phyloP scores from a whole-genome alignment of 2,113 vertebrate species.

The Hiodon tergisus region DNA sequence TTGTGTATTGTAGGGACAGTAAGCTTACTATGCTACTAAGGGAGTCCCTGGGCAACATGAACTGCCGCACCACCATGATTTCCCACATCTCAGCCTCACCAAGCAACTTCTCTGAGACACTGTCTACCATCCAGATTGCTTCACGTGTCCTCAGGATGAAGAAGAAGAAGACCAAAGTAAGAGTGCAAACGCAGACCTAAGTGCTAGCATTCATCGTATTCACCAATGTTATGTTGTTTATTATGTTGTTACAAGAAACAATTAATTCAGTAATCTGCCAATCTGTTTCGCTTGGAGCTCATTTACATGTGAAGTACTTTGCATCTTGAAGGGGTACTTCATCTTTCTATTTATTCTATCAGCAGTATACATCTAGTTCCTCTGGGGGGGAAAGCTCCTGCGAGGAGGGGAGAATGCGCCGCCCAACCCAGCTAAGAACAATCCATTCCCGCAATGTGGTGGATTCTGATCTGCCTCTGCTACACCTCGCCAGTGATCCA shows the following conservation, averaged over 20 bases:
- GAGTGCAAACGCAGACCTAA: conserved; percentile 29
- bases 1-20: conserved; percentile 81
- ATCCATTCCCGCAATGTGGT: conserved; percentile 77
- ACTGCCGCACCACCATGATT: conserved; percentile 98
- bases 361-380: conserved; percentile 94
- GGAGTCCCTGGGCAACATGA: conserved; percentile 96
- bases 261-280: too few relatives aligned
- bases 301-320: not conserved
- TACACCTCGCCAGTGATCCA: conserved; percentile 84
- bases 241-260: too few relatives aligned
- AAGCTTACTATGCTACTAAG: conserved; percentile 98
- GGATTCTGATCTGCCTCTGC: conserved; percentile 77
- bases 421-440: conserved; percentile 87
- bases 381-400: conserved; percentile 97
- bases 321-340: not conserved
- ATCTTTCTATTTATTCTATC: conserved; percentile 24
- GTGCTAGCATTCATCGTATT: too few relatives aligned
- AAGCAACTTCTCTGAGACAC: conserved; percentile 84
- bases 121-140: conserved; percentile 95
- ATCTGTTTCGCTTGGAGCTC: not conserved
- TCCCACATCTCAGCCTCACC: conserved; percentile 90
- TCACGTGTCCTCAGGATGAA: conserved; percentile 93
- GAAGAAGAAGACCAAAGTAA: conserved; percentile 98
- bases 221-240: not conserved
- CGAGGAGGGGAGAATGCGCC: conserved; percentile 92